phyloP scores from a whole-genome alignment of 2,888 invertebrate species.

The Chironomus riparius region DNA sequence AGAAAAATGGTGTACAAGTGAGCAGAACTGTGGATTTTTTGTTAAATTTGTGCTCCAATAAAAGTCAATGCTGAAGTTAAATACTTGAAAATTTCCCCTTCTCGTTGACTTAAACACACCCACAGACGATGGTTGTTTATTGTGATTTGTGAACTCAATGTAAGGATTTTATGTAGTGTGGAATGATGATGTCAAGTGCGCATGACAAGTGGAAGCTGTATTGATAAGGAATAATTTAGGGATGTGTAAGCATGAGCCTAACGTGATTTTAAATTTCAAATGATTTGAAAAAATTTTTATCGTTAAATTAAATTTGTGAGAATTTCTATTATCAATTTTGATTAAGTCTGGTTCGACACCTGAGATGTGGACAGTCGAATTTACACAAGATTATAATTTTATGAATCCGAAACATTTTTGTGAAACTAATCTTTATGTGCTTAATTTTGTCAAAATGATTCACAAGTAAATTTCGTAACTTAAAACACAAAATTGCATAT shows the following conservation, averaged over 20 bases:
- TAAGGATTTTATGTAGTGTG: neutral
- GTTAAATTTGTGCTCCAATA: conserved; percentile 19
- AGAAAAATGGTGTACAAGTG: conserved; percentile 12
- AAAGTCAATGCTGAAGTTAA: conserved; percentile 1
- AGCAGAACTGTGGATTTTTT: neutral
- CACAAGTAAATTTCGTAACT: too few species aligned
- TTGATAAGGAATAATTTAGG: too few species aligned
- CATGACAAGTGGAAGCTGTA: conserved; percentile 1
- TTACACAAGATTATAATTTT: too few species aligned
- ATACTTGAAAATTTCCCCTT: conserved; percentile 7
- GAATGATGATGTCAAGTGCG: neutral
- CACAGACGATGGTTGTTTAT: neutral
- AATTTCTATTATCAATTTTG: too few species aligned
- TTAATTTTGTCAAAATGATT: too few species aligned
- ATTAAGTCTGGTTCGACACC: too few species aligned
- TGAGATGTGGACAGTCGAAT: too few species aligned
- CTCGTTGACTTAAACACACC: neutral
- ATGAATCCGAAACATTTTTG: too few species aligned
- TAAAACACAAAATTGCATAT: too few species aligned
- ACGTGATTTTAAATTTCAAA: neutral
- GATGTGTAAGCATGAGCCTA: neutral
- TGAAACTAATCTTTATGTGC: too few species aligned
- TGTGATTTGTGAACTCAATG: neutral
- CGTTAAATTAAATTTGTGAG: neutral
- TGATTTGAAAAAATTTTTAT: neutral